Base-by-base conservation (phyloP, 2,888 invertebrate genomes). In the Lasioglossum lativentre region DNA sequence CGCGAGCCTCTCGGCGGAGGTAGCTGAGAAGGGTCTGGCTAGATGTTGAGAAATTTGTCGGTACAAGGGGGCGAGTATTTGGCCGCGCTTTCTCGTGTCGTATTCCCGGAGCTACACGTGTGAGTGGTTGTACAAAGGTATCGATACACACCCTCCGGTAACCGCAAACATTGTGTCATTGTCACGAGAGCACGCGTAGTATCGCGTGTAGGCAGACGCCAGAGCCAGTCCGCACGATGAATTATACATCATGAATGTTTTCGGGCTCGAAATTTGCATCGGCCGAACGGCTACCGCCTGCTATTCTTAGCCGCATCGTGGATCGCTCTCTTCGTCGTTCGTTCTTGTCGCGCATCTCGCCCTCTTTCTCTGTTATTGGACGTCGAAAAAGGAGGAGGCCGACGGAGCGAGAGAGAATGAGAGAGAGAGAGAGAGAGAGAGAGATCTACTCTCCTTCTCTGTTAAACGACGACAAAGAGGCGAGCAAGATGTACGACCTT, bases 201-300 rank as follows among this genome's bases (percentile, higher is more conserved):
- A 88, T 87, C 91, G 87, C 92, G 83, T 86, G 91, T 90, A 90
- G 91, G 91, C 85, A 88, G 90, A 88, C 88, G 84, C 83, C 88
- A 82, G n/a, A n/a, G 80, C 83, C 81, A 85, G 82, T 70, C 85
- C 82, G 77, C 77, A 70, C 87, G 86, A 93, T 93, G 90, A 93
- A 93, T 93, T 93, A 93, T 89, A 93, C 92, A 92, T 91, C 78
- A 87, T 77, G 86, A 89, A 89, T 88, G 87, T 92, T 93, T 92
- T 92, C 90, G 90, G 88, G 81, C 86, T 89, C 82, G 88, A 91
- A 63, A 93, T 93, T 93, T 93, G 92, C 93, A 93, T 93, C 85
- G 84, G 78, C 80, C 86, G 89, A 92, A 90, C 92, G 88, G 89
- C 92, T 90, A 90, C 89, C 85, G 88, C 87, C 87, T 88, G 87